A percentile compares a stretch with the other conserved stretches of the same genome.
Conservation (phyloP, 2,888 invertebrate genomes). For the Odiellus spinosus region DNA sequence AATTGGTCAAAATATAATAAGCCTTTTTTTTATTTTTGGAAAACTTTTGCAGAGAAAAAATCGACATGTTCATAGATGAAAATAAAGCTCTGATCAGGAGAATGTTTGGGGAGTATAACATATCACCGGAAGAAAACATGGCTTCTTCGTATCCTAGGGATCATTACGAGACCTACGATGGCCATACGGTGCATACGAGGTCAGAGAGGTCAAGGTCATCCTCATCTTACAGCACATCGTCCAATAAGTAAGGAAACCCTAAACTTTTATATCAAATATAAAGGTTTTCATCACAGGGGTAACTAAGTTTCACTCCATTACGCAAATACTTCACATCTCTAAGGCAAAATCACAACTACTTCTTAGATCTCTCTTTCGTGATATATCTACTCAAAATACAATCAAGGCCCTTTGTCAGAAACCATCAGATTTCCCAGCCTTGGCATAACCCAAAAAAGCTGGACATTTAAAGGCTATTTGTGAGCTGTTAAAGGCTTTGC, state of each 20-base stretch:
- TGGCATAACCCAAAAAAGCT: too few species aligned
- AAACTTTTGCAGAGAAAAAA: constrained; percentile 62
- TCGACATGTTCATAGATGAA: constrained; percentile 81
- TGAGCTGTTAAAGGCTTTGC: too few species aligned
- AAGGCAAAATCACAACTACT: too few species aligned
- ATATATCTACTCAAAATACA: too few species aligned
- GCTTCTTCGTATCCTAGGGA: constrained; percentile 35
- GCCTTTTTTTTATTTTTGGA: too few species aligned
- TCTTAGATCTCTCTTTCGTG: too few species aligned
- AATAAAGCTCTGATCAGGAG: constrained; percentile 82
- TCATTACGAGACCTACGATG: constrained; percentile 18
- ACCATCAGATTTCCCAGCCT: too few species aligned
- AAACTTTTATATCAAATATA: neutral
- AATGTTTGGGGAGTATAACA: constrained; percentile 78
- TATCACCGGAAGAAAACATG: constrained; percentile 37
- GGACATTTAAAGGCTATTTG: too few species aligned
- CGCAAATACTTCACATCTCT: too few species aligned
- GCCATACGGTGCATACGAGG: constrained; percentile 13
- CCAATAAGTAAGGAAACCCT: constrained; percentile 11
- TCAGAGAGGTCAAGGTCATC: constrained; percentile 10
- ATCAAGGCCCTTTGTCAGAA: too few species aligned
- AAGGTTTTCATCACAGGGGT: too few species aligned
- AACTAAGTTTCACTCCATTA: too few species aligned
- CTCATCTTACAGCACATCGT: constrained; percentile 14
- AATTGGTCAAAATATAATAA: neutral